phyloP scores from a whole-genome alignment of 1,140 invertebrate species.

The Ooceraea biroi region DNA sequence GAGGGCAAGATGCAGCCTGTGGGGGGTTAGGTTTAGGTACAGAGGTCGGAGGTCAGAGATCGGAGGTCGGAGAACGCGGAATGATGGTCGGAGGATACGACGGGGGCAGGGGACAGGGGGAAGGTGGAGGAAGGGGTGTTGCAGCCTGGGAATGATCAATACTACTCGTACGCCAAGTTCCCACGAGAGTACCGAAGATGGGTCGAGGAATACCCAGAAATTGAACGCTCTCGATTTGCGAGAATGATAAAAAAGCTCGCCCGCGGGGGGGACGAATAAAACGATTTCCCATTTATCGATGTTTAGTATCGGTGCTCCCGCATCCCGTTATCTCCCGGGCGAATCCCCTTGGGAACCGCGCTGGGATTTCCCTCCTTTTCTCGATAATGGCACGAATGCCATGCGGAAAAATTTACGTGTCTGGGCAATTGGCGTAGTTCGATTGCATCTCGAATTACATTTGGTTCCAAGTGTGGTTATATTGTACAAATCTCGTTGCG shows the following conservation, averaged over 20 bases:
- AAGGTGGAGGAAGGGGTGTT: conserved; percentile 72
- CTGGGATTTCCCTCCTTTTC: not conserved
- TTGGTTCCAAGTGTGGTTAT: too few relatives aligned
- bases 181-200: conserved; percentile 81
- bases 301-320: not conserved
- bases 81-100: conserved; percentile 75
- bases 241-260: conserved; percentile 1
- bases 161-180: conserved; percentile 81
- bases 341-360: not conserved
- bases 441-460: conserved; percentile 27
- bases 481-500: too few relatives aligned
- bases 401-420: not conserved
- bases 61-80: conserved; percentile 78
- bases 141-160: conserved; percentile 84
- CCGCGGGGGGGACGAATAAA: not conserved
- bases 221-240: conserved; percentile 51
- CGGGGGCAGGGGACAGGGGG: conserved; percentile 57
- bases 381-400: not conserved
- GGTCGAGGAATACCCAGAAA: conserved; percentile 64
- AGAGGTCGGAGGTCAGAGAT: conserved; percentile 66
- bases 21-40: conserved; percentile 34
- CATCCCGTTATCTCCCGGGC: not conserved
- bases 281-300: conserved; percentile 25
- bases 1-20: not conserved
- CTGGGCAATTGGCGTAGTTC: not conserved